Evolutionary conservation across 2,797 vertebrate genomes (phyloP).

Genomic region (Cryptoprocta ferox): DNA sequence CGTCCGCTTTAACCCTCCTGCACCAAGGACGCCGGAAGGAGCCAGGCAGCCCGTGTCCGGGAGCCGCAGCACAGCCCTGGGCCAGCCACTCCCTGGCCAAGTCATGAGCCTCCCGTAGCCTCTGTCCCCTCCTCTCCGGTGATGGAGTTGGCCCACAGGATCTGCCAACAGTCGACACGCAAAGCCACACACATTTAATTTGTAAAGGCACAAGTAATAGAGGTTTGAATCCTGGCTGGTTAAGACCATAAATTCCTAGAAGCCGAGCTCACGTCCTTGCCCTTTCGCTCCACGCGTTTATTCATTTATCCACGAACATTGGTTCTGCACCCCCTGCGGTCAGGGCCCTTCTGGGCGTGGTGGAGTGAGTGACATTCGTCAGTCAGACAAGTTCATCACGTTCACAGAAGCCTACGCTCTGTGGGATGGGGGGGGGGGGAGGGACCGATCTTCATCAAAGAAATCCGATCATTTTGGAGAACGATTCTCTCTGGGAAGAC

Average conservation of each 20-base stretch:
- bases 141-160: background rate
- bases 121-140: background rate
- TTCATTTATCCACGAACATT: accelerated
- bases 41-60: background rate
- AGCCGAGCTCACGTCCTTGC: background rate
- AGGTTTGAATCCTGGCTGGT: background rate
- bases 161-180: background rate
- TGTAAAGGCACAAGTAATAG: background rate
- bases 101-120: background rate
- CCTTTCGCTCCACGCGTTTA: background rate
- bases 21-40: background rate
- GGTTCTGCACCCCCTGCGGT: accelerated
- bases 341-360: accelerated
- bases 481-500: background rate
- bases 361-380: background rate
- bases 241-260: background rate
- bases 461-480: background rate
- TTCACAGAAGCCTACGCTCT: background rate
- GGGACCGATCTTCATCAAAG: background rate
- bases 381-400: accelerated
- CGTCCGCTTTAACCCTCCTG: background rate
- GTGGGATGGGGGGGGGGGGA: accelerated
- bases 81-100: accelerated
- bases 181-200: background rate
- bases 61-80: accelerated